Conservation (phyloP, 2,888 invertebrate species). For the Cynaeus angustus region DNA sequence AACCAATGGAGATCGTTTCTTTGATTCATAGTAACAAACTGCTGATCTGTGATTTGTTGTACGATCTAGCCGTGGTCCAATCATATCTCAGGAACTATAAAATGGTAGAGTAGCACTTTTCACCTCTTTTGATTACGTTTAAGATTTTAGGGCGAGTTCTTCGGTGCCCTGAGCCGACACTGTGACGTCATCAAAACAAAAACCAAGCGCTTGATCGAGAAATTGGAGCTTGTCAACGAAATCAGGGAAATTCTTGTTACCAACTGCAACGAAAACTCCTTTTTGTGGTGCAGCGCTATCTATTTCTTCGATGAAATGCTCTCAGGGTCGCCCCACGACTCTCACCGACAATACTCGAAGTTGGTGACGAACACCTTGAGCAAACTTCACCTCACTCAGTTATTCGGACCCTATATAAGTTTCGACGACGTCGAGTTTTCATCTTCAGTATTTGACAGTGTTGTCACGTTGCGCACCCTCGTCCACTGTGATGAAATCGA, state of each 20-base stretch:
- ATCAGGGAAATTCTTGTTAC: constrained; percentile 55
- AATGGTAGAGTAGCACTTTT: constrained; percentile 63
- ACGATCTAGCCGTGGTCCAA: constrained; percentile 66
- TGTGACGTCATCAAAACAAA: constrained; percentile 56
- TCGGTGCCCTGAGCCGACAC: not conserved
- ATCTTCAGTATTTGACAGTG: constrained; percentile 56
- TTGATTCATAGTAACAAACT: constrained; percentile 62
- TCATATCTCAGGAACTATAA: constrained; percentile 69
- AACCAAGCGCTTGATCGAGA: constrained; percentile 60
- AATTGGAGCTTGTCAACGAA: constrained; percentile 54
- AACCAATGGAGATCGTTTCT: constrained; percentile 56
- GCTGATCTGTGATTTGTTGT: constrained; percentile 65
- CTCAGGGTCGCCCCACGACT: constrained; percentile 48
- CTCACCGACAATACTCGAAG: constrained; percentile 54
- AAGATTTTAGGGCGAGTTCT: too few relatives aligned
- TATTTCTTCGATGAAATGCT: constrained; percentile 60
- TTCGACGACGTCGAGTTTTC: constrained; percentile 57
- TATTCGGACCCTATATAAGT: constrained; percentile 61
- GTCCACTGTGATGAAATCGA: constrained; percentile 64
- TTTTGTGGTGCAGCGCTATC: constrained; percentile 62
- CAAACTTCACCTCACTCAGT: constrained; percentile 63
- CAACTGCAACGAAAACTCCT: constrained; percentile 55
- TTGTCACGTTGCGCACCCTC: constrained; percentile 61
- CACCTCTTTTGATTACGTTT: not conserved
- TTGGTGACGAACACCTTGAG: constrained; percentile 26